Evolutionary conservation across 2,797 vertebrate species (phyloP), one percentile per base, ranked within the genome.

Genomic region (Brotogeris chrysoptera): DNA sequence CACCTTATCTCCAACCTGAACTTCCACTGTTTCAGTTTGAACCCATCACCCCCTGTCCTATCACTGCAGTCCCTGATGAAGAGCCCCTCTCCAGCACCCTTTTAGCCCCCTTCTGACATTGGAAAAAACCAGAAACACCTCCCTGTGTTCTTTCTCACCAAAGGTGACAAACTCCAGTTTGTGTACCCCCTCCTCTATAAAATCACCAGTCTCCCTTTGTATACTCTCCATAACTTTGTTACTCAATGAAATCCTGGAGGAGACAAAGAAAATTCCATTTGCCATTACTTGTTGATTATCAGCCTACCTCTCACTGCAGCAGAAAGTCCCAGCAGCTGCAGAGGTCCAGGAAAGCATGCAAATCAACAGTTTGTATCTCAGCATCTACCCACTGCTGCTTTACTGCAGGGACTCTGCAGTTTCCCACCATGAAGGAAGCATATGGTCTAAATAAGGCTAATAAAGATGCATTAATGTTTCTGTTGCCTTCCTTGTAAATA

Each of bases 401-500:
- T 83, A 78, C 93, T 88, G 93, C 85, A 25, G 88, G 80, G 86
- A 39, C 69, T 5, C 69, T 5, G 94, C 86, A 30, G 90, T 27
- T 90, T 47, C 93, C 69, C 79, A 47, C 84, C 91, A 41, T 1
- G 49, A 2, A 59, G 50, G 39, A 93, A 81, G 82, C 89, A 95
- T 71, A 91, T 90, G 87, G 89, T n/a, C 87, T 50, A 86, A 95
- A 76, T 57, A 93, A 80, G 70, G 70, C 82, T 88, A 80, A 90
- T 90, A 88, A 78, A 92, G 87, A 91, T 6, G 65, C 72, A 60
- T 64, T 55, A 61, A 93, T 79, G 89, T 80, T 96, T 93, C 93
- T 89, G 27, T 86, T 94, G 80, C 92, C 64, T 95, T 93, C 92
- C 95, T 91, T 94, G 93, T 95, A 95, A 96, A 92, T 94, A 90